These are phyloP conservation scores for Phylloscopus collybita DNA, from an alignment of 2,797 vertebrate species.

Conservation along the genomic window DNA sequence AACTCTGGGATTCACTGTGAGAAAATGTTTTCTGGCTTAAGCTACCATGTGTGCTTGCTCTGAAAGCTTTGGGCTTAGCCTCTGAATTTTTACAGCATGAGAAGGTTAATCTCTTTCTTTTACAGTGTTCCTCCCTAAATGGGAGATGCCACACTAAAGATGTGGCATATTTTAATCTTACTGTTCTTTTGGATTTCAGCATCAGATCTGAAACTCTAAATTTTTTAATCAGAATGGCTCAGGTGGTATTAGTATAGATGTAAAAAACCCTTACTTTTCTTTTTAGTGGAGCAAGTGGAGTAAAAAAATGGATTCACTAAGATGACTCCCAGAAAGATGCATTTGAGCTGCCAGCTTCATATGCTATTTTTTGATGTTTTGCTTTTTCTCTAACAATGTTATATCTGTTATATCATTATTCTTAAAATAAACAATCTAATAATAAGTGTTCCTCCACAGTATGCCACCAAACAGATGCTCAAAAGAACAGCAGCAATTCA, in stretches of 20 bases:
- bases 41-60: neutral
- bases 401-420: neutral
- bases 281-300: neutral
- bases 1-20: neutral
- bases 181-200: neutral
- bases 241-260: neutral
- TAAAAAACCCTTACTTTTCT: neutral
- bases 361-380: neutral
- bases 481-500: neutral
- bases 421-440: conserved; percentile 39
- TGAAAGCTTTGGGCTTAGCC: conserved; percentile 20
- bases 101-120: conserved; percentile 19
- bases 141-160: neutral
- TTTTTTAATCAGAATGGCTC: neutral
- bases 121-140: neutral
- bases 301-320: neutral
- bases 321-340: neutral
- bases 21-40: conserved; percentile 22
- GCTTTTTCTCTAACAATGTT: neutral
- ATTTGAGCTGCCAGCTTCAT: neutral
- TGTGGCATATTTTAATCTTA: neutral
- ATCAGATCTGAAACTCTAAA: neutral
- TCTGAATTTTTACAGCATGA: neutral
- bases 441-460: neutral
- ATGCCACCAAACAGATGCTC: conserved; percentile 20